Conservation (phyloP, 2,888 invertebrate genomes). For the Callyntrura sp. region DNA sequence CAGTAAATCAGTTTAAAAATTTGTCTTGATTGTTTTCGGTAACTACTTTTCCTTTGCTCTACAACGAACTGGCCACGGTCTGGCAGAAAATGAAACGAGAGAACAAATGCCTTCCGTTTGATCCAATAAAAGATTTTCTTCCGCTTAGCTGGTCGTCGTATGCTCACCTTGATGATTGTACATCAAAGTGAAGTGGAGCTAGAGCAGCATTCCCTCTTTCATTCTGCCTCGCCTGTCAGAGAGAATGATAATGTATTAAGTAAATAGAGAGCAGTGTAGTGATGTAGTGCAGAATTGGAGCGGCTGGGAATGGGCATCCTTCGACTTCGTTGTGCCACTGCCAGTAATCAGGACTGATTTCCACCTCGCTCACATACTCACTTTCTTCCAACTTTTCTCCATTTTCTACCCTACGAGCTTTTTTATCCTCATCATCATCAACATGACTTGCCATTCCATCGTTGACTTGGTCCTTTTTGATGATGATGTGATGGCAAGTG, state of each 20-base stretch:
- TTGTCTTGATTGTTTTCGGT: conserved; percentile 18
- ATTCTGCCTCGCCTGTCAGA: conserved; percentile 46
- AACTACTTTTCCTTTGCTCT: neutral
- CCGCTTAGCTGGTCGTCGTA: conserved; percentile 11
- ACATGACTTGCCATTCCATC: neutral
- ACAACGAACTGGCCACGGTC: conserved; percentile 1
- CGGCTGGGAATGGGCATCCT: neutral
- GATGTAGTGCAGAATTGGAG: neutral
- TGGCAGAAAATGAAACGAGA: neutral
- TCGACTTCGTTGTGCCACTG: neutral
- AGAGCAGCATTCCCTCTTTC: neutral
- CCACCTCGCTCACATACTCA: conserved; percentile 41
- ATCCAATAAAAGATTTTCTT: conserved; percentile 11
- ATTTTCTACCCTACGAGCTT: neutral
- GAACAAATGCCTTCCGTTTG: neutral
- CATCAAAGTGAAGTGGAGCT: conserved; percentile 15
- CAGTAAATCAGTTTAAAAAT: conserved; percentile 27
- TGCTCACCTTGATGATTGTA: conserved; percentile 46
- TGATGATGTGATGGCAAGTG: conserved; percentile 47
- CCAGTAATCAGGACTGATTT: conserved; percentile 62
- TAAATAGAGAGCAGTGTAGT: neutral
- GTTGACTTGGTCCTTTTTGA: conserved; percentile 37
- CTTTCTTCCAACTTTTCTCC: neutral
- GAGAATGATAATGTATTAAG: conserved; percentile 40
- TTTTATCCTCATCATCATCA: conserved; percentile 35